Evolutionary conservation across 1,140 invertebrate species (phyloP).

Genomic region (Bathynomus jamesi): DNA sequence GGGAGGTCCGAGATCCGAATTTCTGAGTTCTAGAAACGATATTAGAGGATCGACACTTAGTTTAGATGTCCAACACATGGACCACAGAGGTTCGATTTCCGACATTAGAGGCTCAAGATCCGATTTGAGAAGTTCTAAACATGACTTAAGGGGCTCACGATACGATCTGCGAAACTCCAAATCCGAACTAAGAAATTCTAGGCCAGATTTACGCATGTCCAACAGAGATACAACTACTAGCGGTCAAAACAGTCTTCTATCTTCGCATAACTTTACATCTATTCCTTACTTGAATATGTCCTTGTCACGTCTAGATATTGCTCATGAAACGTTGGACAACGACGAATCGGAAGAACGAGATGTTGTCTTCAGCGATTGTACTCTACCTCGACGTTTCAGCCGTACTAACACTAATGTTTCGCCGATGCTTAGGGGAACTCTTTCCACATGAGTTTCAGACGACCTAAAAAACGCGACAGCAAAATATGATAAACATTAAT

Average conservation of each 20-base stretch:
- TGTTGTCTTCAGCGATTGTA: slow-evolving; percentile 25
- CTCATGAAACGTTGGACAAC: slow-evolving; percentile 28
- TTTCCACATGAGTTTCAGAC: slow-evolving; percentile 34
- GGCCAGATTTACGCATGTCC: slow-evolving; percentile 16
- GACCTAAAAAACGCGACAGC: slow-evolving; percentile 26
- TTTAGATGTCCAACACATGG: too few relatives aligned
- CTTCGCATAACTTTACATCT: slow-evolving; percentile 15
- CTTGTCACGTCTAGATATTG: slow-evolving; percentile 29
- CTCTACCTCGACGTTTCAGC: slow-evolving; percentile 24
- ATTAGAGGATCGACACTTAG: not conserved
- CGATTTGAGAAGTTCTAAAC: slow-evolving; percentile 9
- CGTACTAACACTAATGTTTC: slow-evolving; percentile 20
- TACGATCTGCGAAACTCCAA: not conserved
- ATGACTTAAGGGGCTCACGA: slow-evolving; percentile 16
- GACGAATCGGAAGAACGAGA: slow-evolving; percentile 26
- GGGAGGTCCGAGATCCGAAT: not conserved
- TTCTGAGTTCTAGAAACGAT: not conserved
- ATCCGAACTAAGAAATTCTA: slow-evolving; percentile 25
- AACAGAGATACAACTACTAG: slow-evolving; percentile 8
- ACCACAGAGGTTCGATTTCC: too few relatives aligned
- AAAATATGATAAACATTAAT: too few relatives aligned
- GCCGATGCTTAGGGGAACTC: slow-evolving; percentile 29
- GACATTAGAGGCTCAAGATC: not conserved
- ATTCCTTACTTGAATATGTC: slow-evolving; percentile 22
- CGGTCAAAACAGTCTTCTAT: slow-evolving; percentile 8